Conservation (phyloP, 2,888 invertebrate genomes). For the Coecobrya sp. region DNA sequence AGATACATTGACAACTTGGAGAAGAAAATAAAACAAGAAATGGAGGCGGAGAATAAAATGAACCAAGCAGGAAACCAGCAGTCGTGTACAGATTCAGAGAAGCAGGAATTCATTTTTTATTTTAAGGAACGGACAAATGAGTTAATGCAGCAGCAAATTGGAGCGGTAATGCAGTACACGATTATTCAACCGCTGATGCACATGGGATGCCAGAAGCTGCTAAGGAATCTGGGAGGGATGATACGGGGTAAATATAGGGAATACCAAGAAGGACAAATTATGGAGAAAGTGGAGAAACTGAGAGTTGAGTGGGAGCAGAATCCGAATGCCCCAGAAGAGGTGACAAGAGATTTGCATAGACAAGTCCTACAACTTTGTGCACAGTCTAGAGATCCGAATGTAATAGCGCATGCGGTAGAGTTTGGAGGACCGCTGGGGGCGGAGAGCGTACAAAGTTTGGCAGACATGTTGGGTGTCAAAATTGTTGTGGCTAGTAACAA, state of each 20-base stretch:
- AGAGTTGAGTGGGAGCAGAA: neutral
- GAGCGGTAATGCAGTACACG: neutral
- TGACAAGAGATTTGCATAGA: neutral
- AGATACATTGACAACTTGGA: neutral
- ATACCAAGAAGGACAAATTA: neutral
- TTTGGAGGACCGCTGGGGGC: constrained; percentile 5
- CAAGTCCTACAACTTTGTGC: neutral
- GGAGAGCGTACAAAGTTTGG: constrained; percentile 11
- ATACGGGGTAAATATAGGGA: neutral
- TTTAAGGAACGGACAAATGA: neutral
- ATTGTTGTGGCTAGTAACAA: constrained; percentile 30
- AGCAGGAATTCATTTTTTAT: neutral
- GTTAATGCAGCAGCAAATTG: constrained; percentile 28
- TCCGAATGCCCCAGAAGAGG: neutral
- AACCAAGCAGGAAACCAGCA: neutral
- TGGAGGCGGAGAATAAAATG: neutral
- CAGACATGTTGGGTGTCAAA: neutral
- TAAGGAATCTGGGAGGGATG: neutral
- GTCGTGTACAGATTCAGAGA: neutral
- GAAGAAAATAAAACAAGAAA: neutral
- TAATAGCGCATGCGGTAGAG: constrained; percentile 1
- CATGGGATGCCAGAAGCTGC: neutral
- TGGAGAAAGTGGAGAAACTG: neutral
- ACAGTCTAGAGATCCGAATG: neutral
- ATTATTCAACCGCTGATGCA: constrained; percentile 28